Conservation (phyloP, 2,113 vertebrate species). For the Ctenomys sociabilis region DNA sequence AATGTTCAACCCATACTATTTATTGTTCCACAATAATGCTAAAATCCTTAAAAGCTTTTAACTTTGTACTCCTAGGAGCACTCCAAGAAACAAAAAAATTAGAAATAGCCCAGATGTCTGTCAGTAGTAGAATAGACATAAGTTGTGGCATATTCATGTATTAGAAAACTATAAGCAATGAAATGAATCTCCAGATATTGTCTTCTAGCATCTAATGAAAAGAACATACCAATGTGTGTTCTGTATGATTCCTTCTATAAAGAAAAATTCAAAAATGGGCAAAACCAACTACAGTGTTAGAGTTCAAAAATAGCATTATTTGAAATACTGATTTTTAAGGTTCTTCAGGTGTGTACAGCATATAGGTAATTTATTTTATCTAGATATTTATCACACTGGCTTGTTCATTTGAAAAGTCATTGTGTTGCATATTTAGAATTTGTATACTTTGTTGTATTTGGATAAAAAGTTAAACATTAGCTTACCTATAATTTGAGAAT, state of each 20-base stretch:
- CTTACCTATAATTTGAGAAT: conserved; percentile 38
- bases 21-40: neutral
- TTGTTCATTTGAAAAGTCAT: conserved; percentile 50
- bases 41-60: neutral
- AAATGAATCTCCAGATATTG: neutral
- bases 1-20: neutral
- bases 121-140: neutral
- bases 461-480: conserved; percentile 47
- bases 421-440: conserved; percentile 4
- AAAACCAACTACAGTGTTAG: neutral
- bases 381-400: neutral
- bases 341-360: neutral
- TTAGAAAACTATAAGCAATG: conserved; percentile 14
- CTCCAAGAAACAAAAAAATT: conserved; percentile 7
- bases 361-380: neutral
- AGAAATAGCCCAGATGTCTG: neutral
- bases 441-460: conserved; percentile 24
- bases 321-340: neutral
- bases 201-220: neutral
- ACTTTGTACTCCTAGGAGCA: neutral
- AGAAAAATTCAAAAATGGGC: conserved; percentile 37
- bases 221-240: neutral
- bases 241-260: neutral
- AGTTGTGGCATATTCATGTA: neutral
- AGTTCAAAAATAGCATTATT: neutral